Evolutionary conservation across 2,888 invertebrate genomes (phyloP).

Genomic region (Flabesymbios commensalis): DNA sequence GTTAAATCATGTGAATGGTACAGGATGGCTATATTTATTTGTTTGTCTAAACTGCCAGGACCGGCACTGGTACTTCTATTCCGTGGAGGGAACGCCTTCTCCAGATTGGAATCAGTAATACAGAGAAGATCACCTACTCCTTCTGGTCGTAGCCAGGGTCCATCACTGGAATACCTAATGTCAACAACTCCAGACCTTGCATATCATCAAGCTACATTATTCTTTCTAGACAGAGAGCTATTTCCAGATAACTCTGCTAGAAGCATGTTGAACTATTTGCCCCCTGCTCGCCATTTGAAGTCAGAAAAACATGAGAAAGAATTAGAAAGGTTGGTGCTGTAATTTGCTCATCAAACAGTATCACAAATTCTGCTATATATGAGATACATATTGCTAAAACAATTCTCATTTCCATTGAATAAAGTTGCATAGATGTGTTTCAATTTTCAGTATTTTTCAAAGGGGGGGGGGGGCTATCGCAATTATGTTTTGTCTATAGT

Average conservation of each 20-base stretch:
- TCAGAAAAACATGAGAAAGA: neutral
- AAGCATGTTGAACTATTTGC: constrained; percentile 45
- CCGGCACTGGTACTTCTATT: constrained; percentile 49
- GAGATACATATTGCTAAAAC: too few relatives aligned
- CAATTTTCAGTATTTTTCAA: too few relatives aligned
- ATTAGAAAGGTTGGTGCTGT: neutral
- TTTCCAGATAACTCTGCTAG: constrained; percentile 46
- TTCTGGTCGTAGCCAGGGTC: neutral
- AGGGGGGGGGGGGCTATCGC: too few relatives aligned
- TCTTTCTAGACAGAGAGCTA: constrained; percentile 51
- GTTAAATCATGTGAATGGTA: too few relatives aligned
- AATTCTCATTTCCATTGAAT: too few relatives aligned
- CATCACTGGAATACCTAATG: constrained; percentile 45
- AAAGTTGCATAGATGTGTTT: too few relatives aligned
- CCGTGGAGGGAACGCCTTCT: constrained; percentile 49
- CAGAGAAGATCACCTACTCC: neutral
- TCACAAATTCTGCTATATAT: too few relatives aligned
- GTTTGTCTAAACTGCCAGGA: too few relatives aligned
- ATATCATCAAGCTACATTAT: constrained; percentile 44
- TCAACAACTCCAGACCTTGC: constrained; percentile 49
- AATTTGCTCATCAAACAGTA: too few relatives aligned
- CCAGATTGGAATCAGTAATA: constrained; percentile 36
- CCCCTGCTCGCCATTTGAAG: constrained; percentile 15
- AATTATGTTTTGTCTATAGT: too few relatives aligned
- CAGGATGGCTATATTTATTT: too few relatives aligned